phyloP scores from a whole-genome alignment of 2,797 vertebrate genomes.

The Scolopax bukidnonensis region DNA sequence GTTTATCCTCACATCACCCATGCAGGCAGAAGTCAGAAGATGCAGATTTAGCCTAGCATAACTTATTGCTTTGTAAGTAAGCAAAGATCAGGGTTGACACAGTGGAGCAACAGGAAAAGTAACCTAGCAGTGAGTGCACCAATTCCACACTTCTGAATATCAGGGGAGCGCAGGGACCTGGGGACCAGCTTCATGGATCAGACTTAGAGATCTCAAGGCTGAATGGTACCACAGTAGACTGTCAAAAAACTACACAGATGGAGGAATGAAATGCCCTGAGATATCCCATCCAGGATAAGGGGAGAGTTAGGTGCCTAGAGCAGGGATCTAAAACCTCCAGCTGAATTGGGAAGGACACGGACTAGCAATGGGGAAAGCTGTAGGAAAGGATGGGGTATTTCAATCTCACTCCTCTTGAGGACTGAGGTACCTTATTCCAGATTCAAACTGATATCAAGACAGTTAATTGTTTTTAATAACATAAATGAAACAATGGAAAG shows the following conservation, averaged over 20 bases:
- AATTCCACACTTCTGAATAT: not conserved
- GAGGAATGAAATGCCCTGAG: not conserved
- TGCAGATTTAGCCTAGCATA: not conserved
- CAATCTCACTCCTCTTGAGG: not conserved
- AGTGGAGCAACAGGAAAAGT: not conserved
- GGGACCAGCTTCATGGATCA: not conserved
- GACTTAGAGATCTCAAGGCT: not conserved
- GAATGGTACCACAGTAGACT: not conserved
- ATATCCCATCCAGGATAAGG: not conserved
- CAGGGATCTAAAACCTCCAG: not conserved
- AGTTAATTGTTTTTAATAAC: not conserved
- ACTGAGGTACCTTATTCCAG: not conserved
- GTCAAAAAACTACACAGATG: not conserved
- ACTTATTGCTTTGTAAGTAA: not conserved
- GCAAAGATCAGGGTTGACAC: not conserved
- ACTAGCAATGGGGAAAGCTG: not conserved
- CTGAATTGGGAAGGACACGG: not conserved
- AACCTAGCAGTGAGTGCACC: rapidly evolving
- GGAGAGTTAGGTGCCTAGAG: not conserved
- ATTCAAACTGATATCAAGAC: not conserved
- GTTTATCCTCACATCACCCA: not conserved
- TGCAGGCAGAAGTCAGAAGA: not conserved
- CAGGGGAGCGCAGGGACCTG: not conserved
- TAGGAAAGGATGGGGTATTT: not conserved
- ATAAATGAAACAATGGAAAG: not conserved